Evolutionary conservation across 1,140 invertebrate species (phyloP).

Genomic region (Stenopsyche tienmushanensis): DNA sequence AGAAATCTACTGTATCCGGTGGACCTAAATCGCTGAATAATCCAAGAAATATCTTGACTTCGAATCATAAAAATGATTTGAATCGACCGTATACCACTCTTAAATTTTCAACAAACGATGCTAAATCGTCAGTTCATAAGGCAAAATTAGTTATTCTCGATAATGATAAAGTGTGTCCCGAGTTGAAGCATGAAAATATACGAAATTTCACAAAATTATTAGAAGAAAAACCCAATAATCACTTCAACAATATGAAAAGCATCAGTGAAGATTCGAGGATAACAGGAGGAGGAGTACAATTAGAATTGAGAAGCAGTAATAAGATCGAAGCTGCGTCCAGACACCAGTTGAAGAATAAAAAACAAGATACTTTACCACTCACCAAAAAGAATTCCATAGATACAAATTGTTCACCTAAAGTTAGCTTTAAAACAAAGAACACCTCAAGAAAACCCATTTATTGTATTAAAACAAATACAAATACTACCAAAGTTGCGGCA

Average conservation of each 20-base stretch:
- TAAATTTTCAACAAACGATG: neutral
- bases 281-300: slow-evolving; percentile 50
- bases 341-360: slow-evolving; percentile 14
- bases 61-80: neutral
- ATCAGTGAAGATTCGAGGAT: slow-evolving; percentile 52
- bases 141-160: slow-evolving; percentile 1
- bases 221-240: neutral
- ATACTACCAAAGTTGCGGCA: slow-evolving; percentile 56
- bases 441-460: slow-evolving; percentile 46
- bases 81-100: too few relatives aligned
- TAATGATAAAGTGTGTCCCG: neutral
- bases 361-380: slow-evolving; percentile 7
- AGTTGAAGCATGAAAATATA: neutral
- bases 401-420: slow-evolving; percentile 48
- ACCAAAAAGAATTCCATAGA: slow-evolving; percentile 46
- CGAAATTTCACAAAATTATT: slow-evolving; percentile 1
- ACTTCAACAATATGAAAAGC: slow-evolving; percentile 29
- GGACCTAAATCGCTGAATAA: neutral
- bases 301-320: slow-evolving; percentile 37
- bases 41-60: neutral
- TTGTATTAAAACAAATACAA: slow-evolving; percentile 48
- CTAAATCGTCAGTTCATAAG: neutral
- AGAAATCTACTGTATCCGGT: neutral
- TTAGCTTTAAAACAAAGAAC: slow-evolving; percentile 56
- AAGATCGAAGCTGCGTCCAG: slow-evolving; percentile 37